Percentiles rank a stretch among this genome's conserved stretches.
Conservation (phyloP, 2,113 vertebrate genomes). For the Loxodonta africana region DNA sequence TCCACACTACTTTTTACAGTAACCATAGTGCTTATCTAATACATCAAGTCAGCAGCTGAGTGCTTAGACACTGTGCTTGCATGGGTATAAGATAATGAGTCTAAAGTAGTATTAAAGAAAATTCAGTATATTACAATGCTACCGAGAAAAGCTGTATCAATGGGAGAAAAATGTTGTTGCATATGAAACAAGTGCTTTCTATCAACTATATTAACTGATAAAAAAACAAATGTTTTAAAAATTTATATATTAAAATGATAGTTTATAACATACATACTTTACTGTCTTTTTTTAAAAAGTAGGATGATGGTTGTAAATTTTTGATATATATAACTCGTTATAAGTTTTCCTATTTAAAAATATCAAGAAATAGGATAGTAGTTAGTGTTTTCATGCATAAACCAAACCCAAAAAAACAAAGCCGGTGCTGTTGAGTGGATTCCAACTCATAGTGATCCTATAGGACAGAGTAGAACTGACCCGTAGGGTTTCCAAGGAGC, state of each 20-base stretch:
- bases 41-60: too few relatives aligned
- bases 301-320: background rate
- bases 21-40: background rate
- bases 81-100: background rate
- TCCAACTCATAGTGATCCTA: too few relatives aligned
- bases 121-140: background rate
- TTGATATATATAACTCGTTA: background rate
- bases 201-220: background rate
- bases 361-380: background rate
- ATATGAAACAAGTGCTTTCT: background rate
- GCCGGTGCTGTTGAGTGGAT: too few relatives aligned
- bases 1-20: background rate
- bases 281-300: background rate
- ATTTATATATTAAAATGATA: background rate
- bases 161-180: background rate
- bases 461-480: too few relatives aligned
- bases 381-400: background rate
- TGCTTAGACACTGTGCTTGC: too few relatives aligned
- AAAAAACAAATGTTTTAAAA: background rate
- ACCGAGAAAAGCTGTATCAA: background rate
- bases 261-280: background rate
- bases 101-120: background rate
- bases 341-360: background rate
- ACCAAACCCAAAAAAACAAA: too few relatives aligned
- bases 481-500: too few relatives aligned